phyloP scores from a whole-genome alignment of 30 jellyfish, hydroid and myxozoan genomes.

The Hydractinia symbiolongicarpus region DNA sequence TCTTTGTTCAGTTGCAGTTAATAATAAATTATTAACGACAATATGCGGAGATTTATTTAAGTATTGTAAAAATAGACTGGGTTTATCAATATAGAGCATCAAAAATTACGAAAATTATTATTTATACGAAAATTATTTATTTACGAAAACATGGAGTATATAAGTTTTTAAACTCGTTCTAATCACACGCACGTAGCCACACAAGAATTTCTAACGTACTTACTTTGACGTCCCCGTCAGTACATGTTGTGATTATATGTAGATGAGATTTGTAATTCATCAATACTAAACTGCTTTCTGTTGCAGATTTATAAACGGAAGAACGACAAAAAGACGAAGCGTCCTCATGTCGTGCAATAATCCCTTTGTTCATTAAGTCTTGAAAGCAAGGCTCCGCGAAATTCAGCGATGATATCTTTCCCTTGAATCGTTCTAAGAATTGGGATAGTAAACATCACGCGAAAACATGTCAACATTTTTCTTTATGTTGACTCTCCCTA shows the following conservation, averaged over 20 bases:
- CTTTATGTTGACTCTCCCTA: too few species aligned
- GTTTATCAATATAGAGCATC: neutral
- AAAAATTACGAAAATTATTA: too few species aligned
- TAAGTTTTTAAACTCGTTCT: neutral
- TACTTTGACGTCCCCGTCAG: conserved; percentile 1
- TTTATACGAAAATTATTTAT: neutral
- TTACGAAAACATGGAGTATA: neutral
- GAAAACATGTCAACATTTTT: too few species aligned
- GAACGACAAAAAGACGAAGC: neutral
- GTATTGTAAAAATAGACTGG: too few species aligned
- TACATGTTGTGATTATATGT: conserved; percentile 1
- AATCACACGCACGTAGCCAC: neutral
- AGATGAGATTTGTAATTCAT: conserved; percentile 4
- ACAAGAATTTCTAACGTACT: neutral
- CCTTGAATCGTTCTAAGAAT: neutral
- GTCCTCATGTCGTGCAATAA: conserved; percentile 6
- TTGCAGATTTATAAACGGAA: neutral
- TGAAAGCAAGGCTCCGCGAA: neutral
- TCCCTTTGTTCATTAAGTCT: neutral
- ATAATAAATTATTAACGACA: too few species aligned
- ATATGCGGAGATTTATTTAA: too few species aligned
- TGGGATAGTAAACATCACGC: too few species aligned
- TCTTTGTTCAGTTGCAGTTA: too few species aligned
- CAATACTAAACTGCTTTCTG: neutral
- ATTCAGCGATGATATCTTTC: neutral